These are phyloP conservation scores for Chironomus tentans DNA, from an alignment of 2,888 invertebrate genomes.

Conservation along the genomic window DNA sequence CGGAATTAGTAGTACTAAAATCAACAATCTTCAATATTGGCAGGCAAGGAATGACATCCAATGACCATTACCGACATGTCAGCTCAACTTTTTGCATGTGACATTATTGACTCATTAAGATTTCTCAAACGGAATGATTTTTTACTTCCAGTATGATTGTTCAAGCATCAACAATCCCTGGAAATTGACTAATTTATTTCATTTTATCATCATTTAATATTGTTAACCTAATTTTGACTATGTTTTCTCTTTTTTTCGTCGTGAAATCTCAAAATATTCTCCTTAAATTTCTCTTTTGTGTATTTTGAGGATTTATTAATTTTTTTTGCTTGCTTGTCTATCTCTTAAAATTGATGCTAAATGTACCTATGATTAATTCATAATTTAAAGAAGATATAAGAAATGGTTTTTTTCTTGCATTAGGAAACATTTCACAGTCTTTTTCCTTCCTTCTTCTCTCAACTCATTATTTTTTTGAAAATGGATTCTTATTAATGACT, in stretches of 20 bases:
- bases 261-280: slow-evolving; percentile 10
- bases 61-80: no score
- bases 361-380: slow-evolving; percentile 13
- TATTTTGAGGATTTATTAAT: no score
- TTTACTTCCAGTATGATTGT: slow-evolving; percentile 15
- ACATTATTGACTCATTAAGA: no score
- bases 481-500: no score
- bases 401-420: background rate
- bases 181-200: slow-evolving; percentile 25
- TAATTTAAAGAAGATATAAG: background rate
- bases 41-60: no score
- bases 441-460: background rate
- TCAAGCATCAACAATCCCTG: background rate
- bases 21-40: no score
- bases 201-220: background rate
- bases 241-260: background rate
- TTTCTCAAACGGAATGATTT: slow-evolving; percentile 13
- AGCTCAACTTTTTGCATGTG: no score
- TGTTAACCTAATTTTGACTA: slow-evolving; percentile 6
- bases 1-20: no score
- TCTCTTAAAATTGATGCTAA: slow-evolving; percentile 20
- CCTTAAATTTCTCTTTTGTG: background rate
- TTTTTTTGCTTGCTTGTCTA: no score
- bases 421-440: slow-evolving; percentile 15
- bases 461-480: no score